A percentile compares a stretch with the other conserved stretches of the same genome.
Evolutionary conservation across 2,797 vertebrate species (phyloP).

Genomic region (Labeo calbasu): DNA sequence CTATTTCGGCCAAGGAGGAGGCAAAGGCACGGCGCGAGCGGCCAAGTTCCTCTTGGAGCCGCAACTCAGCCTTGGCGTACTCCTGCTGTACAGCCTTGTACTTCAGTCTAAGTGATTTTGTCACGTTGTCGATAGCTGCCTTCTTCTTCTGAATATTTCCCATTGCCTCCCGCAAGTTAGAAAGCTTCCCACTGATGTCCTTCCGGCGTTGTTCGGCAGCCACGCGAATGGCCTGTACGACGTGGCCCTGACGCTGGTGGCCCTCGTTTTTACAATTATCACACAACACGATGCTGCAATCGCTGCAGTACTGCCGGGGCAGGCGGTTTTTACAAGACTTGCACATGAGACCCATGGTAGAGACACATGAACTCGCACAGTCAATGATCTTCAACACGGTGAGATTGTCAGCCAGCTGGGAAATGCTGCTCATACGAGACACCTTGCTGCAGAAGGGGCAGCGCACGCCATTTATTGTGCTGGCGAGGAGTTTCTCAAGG

Average conservation of each 20-base stretch:
- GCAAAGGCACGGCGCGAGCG: slow-evolving; percentile 88
- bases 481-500: slow-evolving; percentile 93
- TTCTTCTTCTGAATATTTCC: slow-evolving; percentile 90
- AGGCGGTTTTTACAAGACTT: slow-evolving; percentile 87
- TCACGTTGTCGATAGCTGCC: slow-evolving; percentile 83
- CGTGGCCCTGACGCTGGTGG: slow-evolving; percentile 83
- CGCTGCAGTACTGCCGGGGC: slow-evolving; percentile 89
- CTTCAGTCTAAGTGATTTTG: slow-evolving; percentile 84
- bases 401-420: slow-evolving; percentile 93
- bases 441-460: slow-evolving; percentile 97
- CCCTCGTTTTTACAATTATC: slow-evolving; percentile 85
- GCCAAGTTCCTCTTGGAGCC: slow-evolving; percentile 89
- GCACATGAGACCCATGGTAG: slow-evolving; percentile 89
- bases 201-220: slow-evolving; percentile 89
- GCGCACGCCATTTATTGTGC: slow-evolving; percentile 93
- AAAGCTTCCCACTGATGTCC: slow-evolving; percentile 83
- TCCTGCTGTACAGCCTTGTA: slow-evolving; percentile 91
- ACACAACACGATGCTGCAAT: slow-evolving; percentile 85
- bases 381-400: slow-evolving; percentile 96
- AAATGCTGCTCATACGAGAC: slow-evolving; percentile 89
- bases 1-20: slow-evolving; percentile 87
- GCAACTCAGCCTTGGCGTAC: slow-evolving; percentile 86
- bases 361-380: slow-evolving; percentile 83
- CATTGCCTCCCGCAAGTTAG: slow-evolving; percentile 84
- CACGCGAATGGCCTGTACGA: slow-evolving; percentile 82